Evolutionary conservation across 2,113 vertebrate species (phyloP).

Genomic region (Nerophis ophidion): DNA sequence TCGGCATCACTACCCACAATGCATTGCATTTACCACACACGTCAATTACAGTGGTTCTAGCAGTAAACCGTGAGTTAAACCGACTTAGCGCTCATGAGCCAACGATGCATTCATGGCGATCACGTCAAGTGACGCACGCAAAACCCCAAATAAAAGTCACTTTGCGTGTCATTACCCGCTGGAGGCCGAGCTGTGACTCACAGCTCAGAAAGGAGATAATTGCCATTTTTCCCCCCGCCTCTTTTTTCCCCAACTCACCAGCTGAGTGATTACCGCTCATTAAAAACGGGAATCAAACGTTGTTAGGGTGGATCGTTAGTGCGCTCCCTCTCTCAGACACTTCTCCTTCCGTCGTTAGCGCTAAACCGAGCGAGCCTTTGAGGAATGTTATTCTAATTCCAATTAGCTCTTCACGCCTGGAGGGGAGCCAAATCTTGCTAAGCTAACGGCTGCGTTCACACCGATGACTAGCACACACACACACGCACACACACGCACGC

Average conservation of each 20-base stretch:
- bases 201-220: slow-evolving; percentile 92
- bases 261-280: slow-evolving; percentile 98
- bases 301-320: slow-evolving; percentile 98
- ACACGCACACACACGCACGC: slow-evolving; percentile 46
- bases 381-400: slow-evolving; percentile 99
- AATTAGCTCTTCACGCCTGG: slow-evolving; percentile 98
- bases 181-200: slow-evolving; percentile 73
- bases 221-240: slow-evolving; percentile 72
- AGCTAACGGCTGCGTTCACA: slow-evolving; percentile 37
- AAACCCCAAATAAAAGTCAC: slow-evolving; percentile 1
- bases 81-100: too few relatives aligned
- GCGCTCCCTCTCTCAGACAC: slow-evolving; percentile 45
- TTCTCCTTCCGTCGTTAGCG: slow-evolving; percentile 64
- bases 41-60: too few relatives aligned
- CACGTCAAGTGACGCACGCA: slow-evolving; percentile 36
- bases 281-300: slow-evolving; percentile 99
- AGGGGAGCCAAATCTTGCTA: slow-evolving; percentile 79
- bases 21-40: too few relatives aligned
- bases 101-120: too few relatives aligned
- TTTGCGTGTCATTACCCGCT: too few relatives aligned
- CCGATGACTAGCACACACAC: slow-evolving; percentile 45
- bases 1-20: too few relatives aligned
- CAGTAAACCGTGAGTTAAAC: too few relatives aligned
- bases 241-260: slow-evolving; percentile 79
- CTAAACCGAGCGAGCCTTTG: slow-evolving; percentile 95